Conservation (phyloP, 2,797 vertebrate genomes). For the Phataginus tricuspis region DNA sequence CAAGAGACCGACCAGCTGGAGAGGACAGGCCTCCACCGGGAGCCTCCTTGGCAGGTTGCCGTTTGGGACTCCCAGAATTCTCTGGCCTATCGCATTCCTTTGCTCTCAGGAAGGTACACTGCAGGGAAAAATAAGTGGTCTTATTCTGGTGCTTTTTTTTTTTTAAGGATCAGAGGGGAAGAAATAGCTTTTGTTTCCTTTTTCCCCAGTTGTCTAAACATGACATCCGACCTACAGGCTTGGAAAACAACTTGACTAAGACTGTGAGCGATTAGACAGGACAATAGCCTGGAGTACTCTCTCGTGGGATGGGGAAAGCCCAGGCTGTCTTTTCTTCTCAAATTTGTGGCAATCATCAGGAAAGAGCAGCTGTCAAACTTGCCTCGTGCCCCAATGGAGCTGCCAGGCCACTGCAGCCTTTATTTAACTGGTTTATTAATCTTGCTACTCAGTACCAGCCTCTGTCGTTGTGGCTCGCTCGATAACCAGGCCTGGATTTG, state of each 20-base stretch:
- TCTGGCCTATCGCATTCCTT: background rate
- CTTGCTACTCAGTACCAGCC: background rate
- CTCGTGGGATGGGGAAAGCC: background rate
- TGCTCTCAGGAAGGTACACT: background rate
- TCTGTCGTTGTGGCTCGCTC: background rate
- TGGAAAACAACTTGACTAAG: conserved; percentile 48
- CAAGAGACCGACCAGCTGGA: background rate
- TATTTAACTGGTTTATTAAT: conserved; percentile 72
- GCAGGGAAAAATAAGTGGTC: background rate
- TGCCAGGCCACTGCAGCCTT: background rate
- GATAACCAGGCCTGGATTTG: background rate
- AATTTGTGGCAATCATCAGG: conserved; percentile 50
- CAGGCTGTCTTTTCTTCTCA: conserved; percentile 52
- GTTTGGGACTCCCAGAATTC: background rate
- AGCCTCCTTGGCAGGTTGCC: background rate
- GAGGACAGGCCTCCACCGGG: background rate
- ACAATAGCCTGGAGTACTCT: conserved; percentile 63
- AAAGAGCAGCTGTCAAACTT: conserved; percentile 65
- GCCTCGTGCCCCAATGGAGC: conserved; percentile 27
- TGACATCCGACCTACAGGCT: conserved; percentile 58
- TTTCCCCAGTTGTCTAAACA: conserved; percentile 57
- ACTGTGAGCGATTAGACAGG: conserved; percentile 61
- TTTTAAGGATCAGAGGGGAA: background rate
- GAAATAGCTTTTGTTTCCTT: conserved; percentile 54
- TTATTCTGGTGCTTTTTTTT: background rate